Percentiles rank a stretch among this genome's conserved stretches.
Evolutionary conservation across 2,888 invertebrate species (phyloP).

Genomic region (Crematogaster levior): DNA sequence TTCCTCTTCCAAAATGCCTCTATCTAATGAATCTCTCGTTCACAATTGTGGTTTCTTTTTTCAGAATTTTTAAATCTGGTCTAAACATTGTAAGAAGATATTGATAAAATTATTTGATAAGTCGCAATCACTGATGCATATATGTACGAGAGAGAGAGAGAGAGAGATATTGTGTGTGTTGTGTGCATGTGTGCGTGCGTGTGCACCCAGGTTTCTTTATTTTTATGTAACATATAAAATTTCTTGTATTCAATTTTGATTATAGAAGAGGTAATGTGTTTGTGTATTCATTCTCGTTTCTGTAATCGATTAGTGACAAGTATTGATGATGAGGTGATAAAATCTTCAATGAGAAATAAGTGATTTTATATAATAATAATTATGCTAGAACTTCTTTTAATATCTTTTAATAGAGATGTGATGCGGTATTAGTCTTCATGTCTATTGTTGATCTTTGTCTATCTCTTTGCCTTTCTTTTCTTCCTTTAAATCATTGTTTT

Average conservation of each 20-base stretch:
- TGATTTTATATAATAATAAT: conserved; percentile 49
- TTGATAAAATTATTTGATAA: conserved; percentile 28
- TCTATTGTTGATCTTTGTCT: conserved; percentile 16
- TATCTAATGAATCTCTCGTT: conserved; percentile 35
- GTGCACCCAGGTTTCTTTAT: too few species aligned
- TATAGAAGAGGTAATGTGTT: not conserved
- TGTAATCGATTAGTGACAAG: not conserved
- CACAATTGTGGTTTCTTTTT: conserved; percentile 8
- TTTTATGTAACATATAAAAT: not conserved
- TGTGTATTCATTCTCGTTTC: not conserved
- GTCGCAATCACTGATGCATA: conserved; percentile 14
- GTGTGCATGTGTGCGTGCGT: too few species aligned
- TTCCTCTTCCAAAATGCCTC: conserved; percentile 35
- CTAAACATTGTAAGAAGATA: conserved; percentile 36
- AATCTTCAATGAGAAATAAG: conserved; percentile 30
- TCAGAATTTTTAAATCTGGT: conserved; percentile 51
- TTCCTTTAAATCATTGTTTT: not conserved
- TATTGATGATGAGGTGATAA: not conserved
- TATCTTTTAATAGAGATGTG: conserved; percentile 21
- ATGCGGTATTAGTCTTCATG: not conserved
- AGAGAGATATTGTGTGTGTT: too few species aligned
- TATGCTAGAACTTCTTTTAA: too few species aligned
- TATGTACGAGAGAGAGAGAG: not conserved
- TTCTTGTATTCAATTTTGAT: not conserved
- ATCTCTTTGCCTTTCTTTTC: conserved; percentile 17